A percentile compares a stretch with the other conserved stretches of the same genome.
Conservation (phyloP, 2,888 invertebrate species). For the Thereva nobilitata region DNA sequence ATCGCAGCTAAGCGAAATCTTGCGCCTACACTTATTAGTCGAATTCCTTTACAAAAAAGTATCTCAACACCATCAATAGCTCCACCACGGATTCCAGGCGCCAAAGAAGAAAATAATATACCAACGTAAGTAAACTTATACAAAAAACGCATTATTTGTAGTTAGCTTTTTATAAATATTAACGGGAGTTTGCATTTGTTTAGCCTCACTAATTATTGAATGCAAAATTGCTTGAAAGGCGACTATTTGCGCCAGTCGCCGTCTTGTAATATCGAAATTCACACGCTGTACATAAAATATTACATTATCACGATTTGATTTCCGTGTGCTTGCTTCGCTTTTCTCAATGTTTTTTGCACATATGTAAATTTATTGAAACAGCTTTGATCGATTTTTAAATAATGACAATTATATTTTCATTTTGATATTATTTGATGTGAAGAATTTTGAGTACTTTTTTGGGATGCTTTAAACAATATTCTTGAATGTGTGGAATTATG, state of each 20-base stretch:
- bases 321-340: conserved; percentile 23
- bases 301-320: conserved; percentile 13
- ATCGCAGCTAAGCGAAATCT: conserved; percentile 57
- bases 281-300: conserved; percentile 20
- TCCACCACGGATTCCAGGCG: conserved; percentile 66
- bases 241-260: background rate
- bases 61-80: conserved; percentile 89
- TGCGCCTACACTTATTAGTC: conserved; percentile 61
- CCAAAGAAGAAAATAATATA: conserved; percentile 60
- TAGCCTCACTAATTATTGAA: conserved; percentile 7
- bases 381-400: background rate
- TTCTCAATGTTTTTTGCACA: conserved; percentile 21
- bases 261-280: background rate
- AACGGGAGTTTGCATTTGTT: conserved; percentile 19
- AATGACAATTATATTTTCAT: conserved; percentile 3
- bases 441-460: too few species aligned
- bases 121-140: conserved; percentile 61
- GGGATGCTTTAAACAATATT: too few species aligned
- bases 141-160: background rate
- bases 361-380: background rate
- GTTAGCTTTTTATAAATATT: background rate
- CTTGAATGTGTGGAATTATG: too few species aligned
- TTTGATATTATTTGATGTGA: background rate
- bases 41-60: conserved; percentile 84
- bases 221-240: conserved; percentile 15